Evolutionary conservation across 1,140 invertebrate species (phyloP).

Genomic region (Euwallacea fornicatus): DNA sequence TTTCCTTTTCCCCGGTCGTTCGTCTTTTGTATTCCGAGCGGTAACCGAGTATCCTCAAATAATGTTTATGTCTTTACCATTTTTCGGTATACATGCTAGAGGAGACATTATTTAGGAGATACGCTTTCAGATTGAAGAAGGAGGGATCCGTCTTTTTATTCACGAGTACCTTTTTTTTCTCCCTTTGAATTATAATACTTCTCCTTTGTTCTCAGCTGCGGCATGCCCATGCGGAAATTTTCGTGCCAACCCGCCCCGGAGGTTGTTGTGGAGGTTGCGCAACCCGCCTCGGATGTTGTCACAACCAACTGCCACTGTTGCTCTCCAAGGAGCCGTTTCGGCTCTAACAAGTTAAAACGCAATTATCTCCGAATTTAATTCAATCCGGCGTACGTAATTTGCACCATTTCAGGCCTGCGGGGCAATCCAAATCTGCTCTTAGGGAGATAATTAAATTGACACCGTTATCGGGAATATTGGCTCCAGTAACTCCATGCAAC

Average conservation of each 20-base stretch:
- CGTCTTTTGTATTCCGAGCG: constrained; percentile 28
- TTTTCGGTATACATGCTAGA: constrained; percentile 16
- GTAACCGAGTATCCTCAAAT: constrained; percentile 35
- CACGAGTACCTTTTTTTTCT: no score
- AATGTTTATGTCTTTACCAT: constrained; percentile 26
- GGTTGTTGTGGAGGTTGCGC: no score
- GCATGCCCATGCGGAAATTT: no score
- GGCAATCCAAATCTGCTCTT: background rate
- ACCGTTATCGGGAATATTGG: constrained; percentile 14
- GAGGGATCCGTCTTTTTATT: background rate
- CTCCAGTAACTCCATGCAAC: constrained; percentile 11
- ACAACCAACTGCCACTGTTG: background rate
- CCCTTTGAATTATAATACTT: no score
- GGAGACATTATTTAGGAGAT: constrained; percentile 14
- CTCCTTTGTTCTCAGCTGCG: no score
- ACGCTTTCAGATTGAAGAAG: constrained; percentile 4
- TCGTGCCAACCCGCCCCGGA: no score
- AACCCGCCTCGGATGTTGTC: background rate
- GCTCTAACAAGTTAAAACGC: background rate
- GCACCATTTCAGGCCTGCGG: background rate
- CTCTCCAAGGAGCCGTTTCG: background rate
- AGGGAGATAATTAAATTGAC: constrained; percentile 8
- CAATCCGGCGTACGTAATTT: background rate
- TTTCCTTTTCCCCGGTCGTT: constrained; percentile 29
- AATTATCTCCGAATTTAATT: background rate